A percentile compares a stretch with the other conserved stretches of the same genome.
phyloP scores from a whole-genome alignment of 2,797 vertebrate genomes.

The Neoniphon sammara region DNA sequence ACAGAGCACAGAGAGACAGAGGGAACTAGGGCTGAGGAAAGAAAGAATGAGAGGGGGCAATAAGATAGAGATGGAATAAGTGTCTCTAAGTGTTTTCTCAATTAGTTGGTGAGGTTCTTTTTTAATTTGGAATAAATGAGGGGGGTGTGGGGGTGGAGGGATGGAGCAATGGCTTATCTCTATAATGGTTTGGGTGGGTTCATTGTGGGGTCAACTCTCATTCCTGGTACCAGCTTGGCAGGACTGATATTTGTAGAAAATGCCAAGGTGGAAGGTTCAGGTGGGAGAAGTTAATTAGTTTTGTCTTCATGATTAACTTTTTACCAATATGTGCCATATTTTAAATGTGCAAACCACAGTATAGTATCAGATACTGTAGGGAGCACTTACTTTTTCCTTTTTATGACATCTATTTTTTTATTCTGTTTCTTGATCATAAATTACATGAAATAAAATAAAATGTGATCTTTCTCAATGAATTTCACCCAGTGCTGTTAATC shows the following conservation, averaged over 20 bases:
- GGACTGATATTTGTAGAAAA: too few relatives aligned
- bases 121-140: constrained; percentile 48
- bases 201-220: constrained; percentile 39
- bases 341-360: too few relatives aligned
- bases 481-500: background rate
- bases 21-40: too few relatives aligned
- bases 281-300: background rate
- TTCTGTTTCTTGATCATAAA: background rate
- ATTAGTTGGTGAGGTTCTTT: constrained; percentile 48
- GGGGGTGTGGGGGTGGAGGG: too few relatives aligned
- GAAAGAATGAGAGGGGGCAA: background rate
- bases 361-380: background rate
- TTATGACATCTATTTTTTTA: background rate
- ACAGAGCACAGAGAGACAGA: background rate
- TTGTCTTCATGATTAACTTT: constrained; percentile 8
- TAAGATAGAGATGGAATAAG: constrained; percentile 5
- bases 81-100: constrained; percentile 30
- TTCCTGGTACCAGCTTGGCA: constrained; percentile 6
- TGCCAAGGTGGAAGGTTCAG: background rate
- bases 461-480: background rate
- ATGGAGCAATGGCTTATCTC: constrained; percentile 19
- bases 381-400: background rate
- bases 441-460: background rate
- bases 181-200: constrained; percentile 27
- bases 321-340: background rate